Percentiles rank a stretch among this genome's conserved stretches.
Evolutionary conservation across 2,113 vertebrate genomes (phyloP).

Genomic region (Aegithalos caudatus): DNA sequence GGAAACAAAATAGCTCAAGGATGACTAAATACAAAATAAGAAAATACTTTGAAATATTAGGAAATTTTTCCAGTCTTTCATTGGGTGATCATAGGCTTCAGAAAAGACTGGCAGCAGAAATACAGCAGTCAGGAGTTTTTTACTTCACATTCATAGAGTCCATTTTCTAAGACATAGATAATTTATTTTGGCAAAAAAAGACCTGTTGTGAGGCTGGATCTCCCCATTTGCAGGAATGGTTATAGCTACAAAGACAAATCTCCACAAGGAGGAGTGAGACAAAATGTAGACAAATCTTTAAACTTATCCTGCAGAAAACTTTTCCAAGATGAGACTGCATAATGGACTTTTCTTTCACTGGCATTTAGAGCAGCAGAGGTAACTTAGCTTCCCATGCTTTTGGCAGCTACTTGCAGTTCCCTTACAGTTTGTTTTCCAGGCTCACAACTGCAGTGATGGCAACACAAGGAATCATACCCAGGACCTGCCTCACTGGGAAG

Average conservation of each 20-base stretch:
- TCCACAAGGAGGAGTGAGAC: accelerated
- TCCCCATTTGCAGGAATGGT: background rate
- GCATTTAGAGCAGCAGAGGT: background rate
- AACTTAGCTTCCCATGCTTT: background rate
- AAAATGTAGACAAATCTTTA: background rate
- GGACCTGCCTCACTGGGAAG: background rate
- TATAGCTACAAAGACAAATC: background rate
- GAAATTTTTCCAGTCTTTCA: background rate
- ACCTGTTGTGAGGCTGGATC: background rate
- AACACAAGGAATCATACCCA: background rate
- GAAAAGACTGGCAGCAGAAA: background rate
- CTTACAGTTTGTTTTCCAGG: background rate
- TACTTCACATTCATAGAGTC: background rate
- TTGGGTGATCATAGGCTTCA: background rate
- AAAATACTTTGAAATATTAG: background rate
- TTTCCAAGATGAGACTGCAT: background rate
- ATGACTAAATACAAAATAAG: background rate
- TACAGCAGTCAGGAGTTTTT: background rate
- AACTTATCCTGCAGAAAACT: background rate
- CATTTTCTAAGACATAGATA: background rate
- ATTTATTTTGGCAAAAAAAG: background rate
- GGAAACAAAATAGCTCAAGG: background rate
- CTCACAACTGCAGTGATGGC: background rate
- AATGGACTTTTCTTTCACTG: background rate
- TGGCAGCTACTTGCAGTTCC: background rate